Evolutionary conservation across 2,113 vertebrate genomes (phyloP), one percentile per base, ranked within the genome.

Genomic region (Scomber scombrus): DNA sequence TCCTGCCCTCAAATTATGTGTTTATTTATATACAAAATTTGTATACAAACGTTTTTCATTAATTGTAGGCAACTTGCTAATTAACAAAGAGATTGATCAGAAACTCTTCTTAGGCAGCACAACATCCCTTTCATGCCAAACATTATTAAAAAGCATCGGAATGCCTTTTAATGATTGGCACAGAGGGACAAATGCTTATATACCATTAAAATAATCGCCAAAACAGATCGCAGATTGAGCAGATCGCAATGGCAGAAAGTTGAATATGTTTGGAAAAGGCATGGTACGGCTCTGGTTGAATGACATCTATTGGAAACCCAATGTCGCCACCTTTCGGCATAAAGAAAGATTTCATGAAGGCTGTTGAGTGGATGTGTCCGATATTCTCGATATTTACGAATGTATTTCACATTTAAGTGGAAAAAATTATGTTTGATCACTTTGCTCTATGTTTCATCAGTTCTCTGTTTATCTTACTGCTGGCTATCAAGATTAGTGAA

Each of bases 301-400:
- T 43, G 61, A 40, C 79, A 66, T 23, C 40, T 74, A 92, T 93
- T 87, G 51, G 85, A 96, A 97, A 96, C 97, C 94, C 97, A 96
- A 98, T 96, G 97, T 96, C 96, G 97, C 97, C 97, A 96, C 95
- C 97, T 97, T 96, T 97, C 95, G 97, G 94, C 88, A 47, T 55
- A 93, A 80, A 75, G 61, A 0, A 64, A 45, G 23, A 90, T 60
- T 88, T 46, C 84, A 85, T 0, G 49, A 21, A 43, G 65, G 9
- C 11, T 43, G 14, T n/a, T 21, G 4, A 11, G 18, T 8, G n/a
- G 4, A 2, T 11, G 10, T 50, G 26, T 81, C 19, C 5, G 26
- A 19, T 31, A 3, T 7, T 23, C 1, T 2, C 11, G 13, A 15
- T 2, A 12, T 16, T 21, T 50, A 29, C 2, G 26, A 8, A 51